A percentile compares a stretch with the other conserved stretches of the same genome.
Conservation (phyloP, 2,888 invertebrate species). For the Harpalus rufipes region DNA sequence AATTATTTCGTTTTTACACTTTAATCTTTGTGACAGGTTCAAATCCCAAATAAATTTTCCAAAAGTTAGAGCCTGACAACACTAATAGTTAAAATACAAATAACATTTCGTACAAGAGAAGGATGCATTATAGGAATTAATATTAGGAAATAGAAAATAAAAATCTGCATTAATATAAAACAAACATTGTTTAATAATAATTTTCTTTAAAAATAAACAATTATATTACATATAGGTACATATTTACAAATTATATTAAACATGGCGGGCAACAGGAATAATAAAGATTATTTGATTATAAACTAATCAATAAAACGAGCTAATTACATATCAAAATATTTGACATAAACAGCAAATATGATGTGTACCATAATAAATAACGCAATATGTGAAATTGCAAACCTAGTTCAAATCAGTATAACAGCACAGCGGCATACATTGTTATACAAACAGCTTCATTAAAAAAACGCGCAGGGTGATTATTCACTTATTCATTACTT, state of each 20-base stretch:
- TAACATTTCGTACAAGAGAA: too few relatives aligned
- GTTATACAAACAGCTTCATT: constrained; percentile 63
- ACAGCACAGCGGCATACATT: constrained; percentile 44
- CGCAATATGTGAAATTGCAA: constrained; percentile 50
- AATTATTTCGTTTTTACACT: too few relatives aligned
- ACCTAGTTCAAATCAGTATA: constrained; percentile 30
- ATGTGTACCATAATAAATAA: constrained; percentile 46
- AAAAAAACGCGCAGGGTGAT: constrained; percentile 50
- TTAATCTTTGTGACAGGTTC: too few relatives aligned
- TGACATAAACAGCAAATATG: constrained; percentile 56
- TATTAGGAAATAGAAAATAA: constrained; percentile 6
- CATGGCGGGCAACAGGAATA: constrained; percentile 74
- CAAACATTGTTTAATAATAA: constrained; percentile 75
- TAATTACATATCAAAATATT: constrained; percentile 63
- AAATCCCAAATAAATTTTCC: too few relatives aligned
- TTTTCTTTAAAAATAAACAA: constrained; percentile 73
- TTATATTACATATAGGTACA: constrained; percentile 75
- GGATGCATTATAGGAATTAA: background rate
- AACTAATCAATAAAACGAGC: constrained; percentile 39
- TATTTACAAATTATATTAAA: constrained; percentile 75
- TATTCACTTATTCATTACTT: constrained; percentile 23
- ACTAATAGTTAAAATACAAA: too few relatives aligned
- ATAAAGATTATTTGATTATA: constrained; percentile 71
- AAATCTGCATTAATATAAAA: constrained; percentile 71
- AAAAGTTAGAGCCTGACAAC: too few relatives aligned